Evolutionary conservation across 2,113 vertebrate genomes (phyloP), one percentile per base, ranked within the genome.

Genomic region (Elgaria multicarinata): DNA sequence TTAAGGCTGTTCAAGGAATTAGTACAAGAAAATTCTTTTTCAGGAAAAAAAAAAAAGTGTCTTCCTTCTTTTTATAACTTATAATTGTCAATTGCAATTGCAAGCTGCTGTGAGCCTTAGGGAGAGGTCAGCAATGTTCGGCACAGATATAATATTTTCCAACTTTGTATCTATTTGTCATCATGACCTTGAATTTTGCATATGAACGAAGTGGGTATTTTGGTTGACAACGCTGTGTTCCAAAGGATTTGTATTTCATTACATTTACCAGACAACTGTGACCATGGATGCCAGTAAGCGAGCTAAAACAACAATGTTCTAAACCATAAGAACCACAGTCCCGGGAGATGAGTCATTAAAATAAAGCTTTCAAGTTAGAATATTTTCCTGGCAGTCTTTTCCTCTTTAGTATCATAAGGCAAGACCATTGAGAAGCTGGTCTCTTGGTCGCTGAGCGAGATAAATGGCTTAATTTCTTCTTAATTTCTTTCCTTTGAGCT

Each of bases 261-360:
- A 84, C 6, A 85, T 84, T 36, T 80, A 78, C 67, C 87, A 75
- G 36, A 78, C 1, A 0, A 91, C 46, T n/a, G 72, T 1, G 0
- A 20, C 42, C 24, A 64, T 20, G 77, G 64, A 79, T 87, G 8
- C n/a, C 39, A 82, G n/a, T 6, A 69, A 79, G 83, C 1, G 62
- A 16, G 4, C 75, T 18, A 88, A 92, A 90, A 88, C 50, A 78
- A 10, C n/a, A 84, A 42, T 86, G 50, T 26, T 53, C 26, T 77
- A 88, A 76, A 53, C 4, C 3, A 2, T 78, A 20, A 10, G 4
- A 75, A 6, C 7, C 26, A 24, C 28, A 81, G 69, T 66, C 55
- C 18, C 24, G 2, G 18, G 42, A 87, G 55, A 53, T 31, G 64
- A 42, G 42, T 24, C 10, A 79, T 62, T 71, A 71, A 87, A 92